Evolutionary conservation across 2,797 vertebrate species (phyloP), one percentile per base, ranked within the genome.

Genomic region (Etheostoma nigrum): DNA sequence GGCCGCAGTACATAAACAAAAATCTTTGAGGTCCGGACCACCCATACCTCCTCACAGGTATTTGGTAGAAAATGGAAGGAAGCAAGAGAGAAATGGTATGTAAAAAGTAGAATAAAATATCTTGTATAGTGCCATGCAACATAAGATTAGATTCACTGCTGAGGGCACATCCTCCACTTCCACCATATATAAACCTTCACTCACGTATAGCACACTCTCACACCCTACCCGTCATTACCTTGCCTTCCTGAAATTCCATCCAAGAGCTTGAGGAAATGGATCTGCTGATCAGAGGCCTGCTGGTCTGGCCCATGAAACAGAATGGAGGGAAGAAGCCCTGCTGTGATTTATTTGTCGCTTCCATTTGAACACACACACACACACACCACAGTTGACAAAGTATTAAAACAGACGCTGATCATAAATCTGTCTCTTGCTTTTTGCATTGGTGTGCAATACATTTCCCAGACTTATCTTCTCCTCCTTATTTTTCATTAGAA

Each of bases 1-100:
- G 72, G 81, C 79, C 69, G 76, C 76, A 74, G 89, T 86, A 91
- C 82, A 91, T 89, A 92, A 94, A 95, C 40, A 81, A 36, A 33
- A 70, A 52, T 76, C 45, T 72, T 72, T 72, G 49, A 61, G 55
- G 12, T 54, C 33, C 30, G 4, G 67, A 77, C 30, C 75, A 19
- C 49, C 36, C 47, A 36, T 5, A 9, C 21, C 40, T 53, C 15
- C 36, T 40, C 36, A 40, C 36, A 10, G 36, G 53, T 42, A 36
- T 9, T 58, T 52, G 55, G 48, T 61, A 52, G 69, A 72, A 61
- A 71, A 40, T 25, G 12, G 44, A 63, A 76, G 57, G 30, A 62
- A 53, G 36, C 11, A 42, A 51, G 40, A 21, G 15, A 57, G 36
- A 40, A n/a, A 64, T 66, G 10, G 16, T 27, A 27, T 40, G 33